Percentiles rank a stretch among this genome's conserved stretches.
Conservation (phyloP, 2,888 invertebrate species). For the Mongoloraphidia duomilia region DNA sequence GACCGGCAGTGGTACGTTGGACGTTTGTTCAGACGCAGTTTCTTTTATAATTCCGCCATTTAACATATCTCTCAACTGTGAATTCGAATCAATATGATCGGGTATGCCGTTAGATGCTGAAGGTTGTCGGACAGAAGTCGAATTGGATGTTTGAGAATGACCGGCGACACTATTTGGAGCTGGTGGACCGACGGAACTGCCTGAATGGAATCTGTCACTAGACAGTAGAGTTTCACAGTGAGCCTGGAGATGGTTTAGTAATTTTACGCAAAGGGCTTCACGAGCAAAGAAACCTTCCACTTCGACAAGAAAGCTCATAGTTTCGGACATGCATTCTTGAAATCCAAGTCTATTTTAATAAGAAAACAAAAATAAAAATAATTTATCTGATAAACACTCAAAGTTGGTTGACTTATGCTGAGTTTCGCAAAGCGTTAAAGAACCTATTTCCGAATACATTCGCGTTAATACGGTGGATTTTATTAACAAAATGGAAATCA, state of each 20-base stretch:
- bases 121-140: conserved; percentile 13
- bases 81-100: conserved; percentile 25
- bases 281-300: conserved; percentile 63
- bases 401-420: background rate
- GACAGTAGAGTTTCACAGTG: conserved; percentile 54
- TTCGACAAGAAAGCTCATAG: conserved; percentile 78
- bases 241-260: conserved; percentile 70
- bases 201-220: conserved; percentile 15
- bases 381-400: background rate
- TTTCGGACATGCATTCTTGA: conserved; percentile 82
- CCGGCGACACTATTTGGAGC: conserved; percentile 7
- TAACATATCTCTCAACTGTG: conserved; percentile 31
- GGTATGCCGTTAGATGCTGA: conserved; percentile 24
- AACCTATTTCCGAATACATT: conserved; percentile 19
- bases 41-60: conserved; percentile 14
- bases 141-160: conserved; percentile 4
- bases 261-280: conserved; percentile 69
- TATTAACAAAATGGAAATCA: no score
- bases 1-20: conserved; percentile 12
- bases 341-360: conserved; percentile 59
- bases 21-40: conserved; percentile 2
- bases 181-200: conserved; percentile 1
- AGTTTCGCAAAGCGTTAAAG: background rate
- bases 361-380: conserved; percentile 6
- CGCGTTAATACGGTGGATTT: background rate